Conservation (phyloP, 2,797 vertebrate species). For the Craterocephalus amniculus region DNA sequence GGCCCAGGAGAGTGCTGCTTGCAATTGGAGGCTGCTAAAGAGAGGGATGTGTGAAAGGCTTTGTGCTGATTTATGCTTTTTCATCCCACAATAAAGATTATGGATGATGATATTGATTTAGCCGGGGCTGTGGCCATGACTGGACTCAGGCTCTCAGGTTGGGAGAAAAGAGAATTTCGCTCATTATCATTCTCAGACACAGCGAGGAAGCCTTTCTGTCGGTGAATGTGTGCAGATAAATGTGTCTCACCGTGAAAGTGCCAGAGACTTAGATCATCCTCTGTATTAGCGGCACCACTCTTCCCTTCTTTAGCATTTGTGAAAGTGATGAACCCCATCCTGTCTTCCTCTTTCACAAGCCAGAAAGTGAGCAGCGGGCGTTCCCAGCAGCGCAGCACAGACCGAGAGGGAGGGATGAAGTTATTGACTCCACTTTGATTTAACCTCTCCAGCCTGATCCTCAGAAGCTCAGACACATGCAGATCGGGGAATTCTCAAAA, state of each 20-base stretch:
- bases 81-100: slow-evolving; percentile 84
- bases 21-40: slow-evolving; percentile 67
- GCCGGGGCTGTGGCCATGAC: slow-evolving; percentile 75
- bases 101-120: slow-evolving; percentile 82
- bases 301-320: slow-evolving; percentile 63
- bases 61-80: slow-evolving; percentile 81
- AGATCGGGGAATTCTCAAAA: slow-evolving; percentile 63
- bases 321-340: slow-evolving; percentile 66
- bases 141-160: slow-evolving; percentile 74
- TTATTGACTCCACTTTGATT: slow-evolving; percentile 80
- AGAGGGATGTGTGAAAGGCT: slow-evolving; percentile 74
- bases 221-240: slow-evolving; percentile 39
- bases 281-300: slow-evolving; percentile 71
- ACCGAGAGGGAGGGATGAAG: slow-evolving; percentile 66
- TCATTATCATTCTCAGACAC: slow-evolving; percentile 78
- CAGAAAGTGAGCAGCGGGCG: slow-evolving; percentile 61
- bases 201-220: slow-evolving; percentile 57
- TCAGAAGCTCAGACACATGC: slow-evolving; percentile 58
- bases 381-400: slow-evolving; percentile 64
- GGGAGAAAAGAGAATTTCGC: slow-evolving; percentile 72
- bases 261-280: slow-evolving; percentile 68
- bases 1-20: slow-evolving; percentile 68
- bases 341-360: slow-evolving; percentile 63
- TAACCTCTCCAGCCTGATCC: slow-evolving; percentile 72
- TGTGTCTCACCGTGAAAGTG: slow-evolving; percentile 47